These are phyloP conservation scores for Plebejus anna DNA, from an alignment of 2,888 invertebrate species.

Conservation along the genomic window DNA sequence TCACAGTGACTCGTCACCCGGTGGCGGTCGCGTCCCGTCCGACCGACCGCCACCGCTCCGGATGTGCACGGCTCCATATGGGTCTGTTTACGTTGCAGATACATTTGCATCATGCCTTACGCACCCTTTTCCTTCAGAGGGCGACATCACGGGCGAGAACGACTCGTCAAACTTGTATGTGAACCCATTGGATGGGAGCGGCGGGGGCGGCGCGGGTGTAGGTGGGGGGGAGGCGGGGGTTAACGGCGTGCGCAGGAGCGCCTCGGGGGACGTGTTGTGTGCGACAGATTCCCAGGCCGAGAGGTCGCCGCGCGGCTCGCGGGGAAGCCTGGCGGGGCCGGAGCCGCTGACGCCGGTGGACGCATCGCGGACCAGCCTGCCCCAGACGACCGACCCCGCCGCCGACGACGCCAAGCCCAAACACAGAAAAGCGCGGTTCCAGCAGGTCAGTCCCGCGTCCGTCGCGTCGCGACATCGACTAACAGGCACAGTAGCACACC, in stretches of 20 bases:
- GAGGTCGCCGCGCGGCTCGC: constrained; percentile 70
- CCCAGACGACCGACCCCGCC: constrained; percentile 62
- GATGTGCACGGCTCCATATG: constrained; percentile 67
- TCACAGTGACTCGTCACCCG: constrained; percentile 11
- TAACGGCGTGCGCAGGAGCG: constrained; percentile 87
- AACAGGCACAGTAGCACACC: constrained; percentile 11
- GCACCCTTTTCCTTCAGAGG: constrained; percentile 94
- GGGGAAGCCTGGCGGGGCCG: constrained; percentile 67
- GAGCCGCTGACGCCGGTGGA: constrained; percentile 52
- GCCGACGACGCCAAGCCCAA: constrained; percentile 82
- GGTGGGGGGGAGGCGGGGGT: constrained; percentile 46
- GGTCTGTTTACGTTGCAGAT: constrained; percentile 87
- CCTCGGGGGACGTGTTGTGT: constrained; percentile 88
- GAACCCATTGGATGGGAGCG: constrained; percentile 89
- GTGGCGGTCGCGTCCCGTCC: constrained; percentile 32
- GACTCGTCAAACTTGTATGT: constrained; percentile 93
- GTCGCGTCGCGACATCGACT: constrained; percentile 8
- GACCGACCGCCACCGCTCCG: constrained; percentile 45
- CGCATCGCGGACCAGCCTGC: constrained; percentile 68
- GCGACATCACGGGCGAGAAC: constrained; percentile 84
- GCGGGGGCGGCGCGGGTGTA: constrained; percentile 62
- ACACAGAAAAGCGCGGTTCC: constrained; percentile 92
- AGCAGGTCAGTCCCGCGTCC: constrained; percentile 80
- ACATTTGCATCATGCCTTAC: constrained; percentile 98
- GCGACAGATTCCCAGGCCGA: constrained; percentile 77